These are phyloP conservation scores for Solen grandis DNA, from an alignment of 1,140 invertebrate genomes.

Conservation along the genomic window DNA sequence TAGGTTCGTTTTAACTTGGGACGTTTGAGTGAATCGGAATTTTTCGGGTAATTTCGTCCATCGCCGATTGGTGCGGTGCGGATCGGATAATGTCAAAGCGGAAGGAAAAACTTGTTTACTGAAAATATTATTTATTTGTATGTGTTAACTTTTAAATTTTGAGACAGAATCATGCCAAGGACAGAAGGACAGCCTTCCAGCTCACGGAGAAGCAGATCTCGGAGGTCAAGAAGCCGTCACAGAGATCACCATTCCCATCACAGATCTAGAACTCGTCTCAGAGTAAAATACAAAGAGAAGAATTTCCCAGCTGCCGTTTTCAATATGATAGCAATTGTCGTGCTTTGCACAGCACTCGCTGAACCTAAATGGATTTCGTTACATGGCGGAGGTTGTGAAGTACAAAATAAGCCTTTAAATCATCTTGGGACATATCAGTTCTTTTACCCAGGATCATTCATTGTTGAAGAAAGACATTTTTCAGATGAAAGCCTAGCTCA, in stretches of 20 bases:
- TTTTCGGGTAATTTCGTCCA: too few relatives aligned
- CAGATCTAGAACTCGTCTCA: conserved; percentile 42
- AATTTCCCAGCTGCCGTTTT: conserved; percentile 75
- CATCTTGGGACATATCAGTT: conserved; percentile 75
- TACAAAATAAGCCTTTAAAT: conserved; percentile 54
- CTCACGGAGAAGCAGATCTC: conserved; percentile 61
- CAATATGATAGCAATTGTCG: conserved; percentile 76
- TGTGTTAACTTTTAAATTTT: too few relatives aligned
- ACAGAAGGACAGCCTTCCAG: conserved; percentile 50
- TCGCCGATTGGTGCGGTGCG: too few relatives aligned
- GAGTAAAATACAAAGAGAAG: conserved; percentile 71
- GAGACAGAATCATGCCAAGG: too few relatives aligned
- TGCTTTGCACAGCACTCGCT: conserved; percentile 75
- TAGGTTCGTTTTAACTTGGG: too few relatives aligned
- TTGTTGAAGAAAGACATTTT: conserved; percentile 40
- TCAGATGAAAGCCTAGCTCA: background rate
- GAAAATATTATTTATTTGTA: too few relatives aligned
- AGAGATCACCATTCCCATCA: conserved; percentile 60
- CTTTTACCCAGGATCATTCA: conserved; percentile 73
- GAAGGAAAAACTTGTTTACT: too few relatives aligned
- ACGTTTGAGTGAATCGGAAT: too few relatives aligned
- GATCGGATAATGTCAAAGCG: too few relatives aligned
- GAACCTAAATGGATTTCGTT: conserved; percentile 75
- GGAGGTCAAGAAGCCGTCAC: conserved; percentile 63
- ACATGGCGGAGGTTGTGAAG: conserved; percentile 64